Evolutionary conservation across 2,113 vertebrate species (phyloP).

Genomic region (Malurus cyaneus): DNA sequence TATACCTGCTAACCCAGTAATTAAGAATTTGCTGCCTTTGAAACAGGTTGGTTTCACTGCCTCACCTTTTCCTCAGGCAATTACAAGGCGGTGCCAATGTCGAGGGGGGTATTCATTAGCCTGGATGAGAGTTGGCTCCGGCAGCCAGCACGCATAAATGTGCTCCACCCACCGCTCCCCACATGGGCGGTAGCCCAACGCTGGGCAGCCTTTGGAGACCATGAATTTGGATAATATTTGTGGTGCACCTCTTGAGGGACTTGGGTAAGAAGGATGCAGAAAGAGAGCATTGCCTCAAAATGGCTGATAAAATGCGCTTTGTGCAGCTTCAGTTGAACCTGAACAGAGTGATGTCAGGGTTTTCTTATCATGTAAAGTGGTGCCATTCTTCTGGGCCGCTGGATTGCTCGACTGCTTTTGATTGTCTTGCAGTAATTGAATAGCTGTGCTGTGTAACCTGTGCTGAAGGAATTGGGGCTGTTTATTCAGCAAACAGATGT

Average conservation of each 20-base stretch:
- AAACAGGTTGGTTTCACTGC: slow-evolving; percentile 43
- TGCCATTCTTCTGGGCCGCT: background rate
- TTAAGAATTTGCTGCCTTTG: slow-evolving; percentile 44
- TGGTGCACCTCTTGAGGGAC: background rate
- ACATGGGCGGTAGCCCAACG: rapidly evolving
- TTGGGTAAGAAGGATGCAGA: background rate
- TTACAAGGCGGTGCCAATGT: background rate
- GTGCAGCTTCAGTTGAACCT: background rate
- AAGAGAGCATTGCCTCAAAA: background rate
- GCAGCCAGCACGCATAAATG: background rate
- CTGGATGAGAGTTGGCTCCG: background rate
- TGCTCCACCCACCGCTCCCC: rapidly evolving
- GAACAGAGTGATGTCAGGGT: background rate
- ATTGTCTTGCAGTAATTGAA: slow-evolving; percentile 52
- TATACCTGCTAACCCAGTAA: slow-evolving; percentile 24
- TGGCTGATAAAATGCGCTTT: slow-evolving; percentile 9
- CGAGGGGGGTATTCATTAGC: background rate
- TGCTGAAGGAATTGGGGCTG: slow-evolving; percentile 36
- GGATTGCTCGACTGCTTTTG: slow-evolving; percentile 43
- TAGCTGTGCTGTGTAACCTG: slow-evolving; percentile 15
- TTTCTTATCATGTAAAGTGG: slow-evolving; percentile 32
- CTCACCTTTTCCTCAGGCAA: slow-evolving; percentile 38
- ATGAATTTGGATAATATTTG: background rate
- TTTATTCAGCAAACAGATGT: slow-evolving; percentile 64
- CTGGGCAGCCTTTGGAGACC: background rate